Percentiles rank a stretch among this genome's conserved stretches.
These are phyloP conservation scores for Tetramorium parvispinum DNA, from an alignment of 1,140 invertebrate species.

Conservation along the genomic window DNA sequence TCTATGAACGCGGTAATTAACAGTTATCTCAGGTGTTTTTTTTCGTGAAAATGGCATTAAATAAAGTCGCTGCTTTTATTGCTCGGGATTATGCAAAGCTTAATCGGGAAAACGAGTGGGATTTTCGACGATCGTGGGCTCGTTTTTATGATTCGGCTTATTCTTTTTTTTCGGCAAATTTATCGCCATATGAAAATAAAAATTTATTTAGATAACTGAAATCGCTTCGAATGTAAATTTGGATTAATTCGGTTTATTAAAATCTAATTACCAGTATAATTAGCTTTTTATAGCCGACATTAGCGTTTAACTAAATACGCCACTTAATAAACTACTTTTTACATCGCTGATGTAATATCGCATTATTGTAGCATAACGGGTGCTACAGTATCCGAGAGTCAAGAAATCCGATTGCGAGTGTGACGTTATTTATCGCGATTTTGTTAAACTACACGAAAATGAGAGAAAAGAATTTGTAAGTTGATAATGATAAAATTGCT, in stretches of 20 bases:
- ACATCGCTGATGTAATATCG: conserved; percentile 2
- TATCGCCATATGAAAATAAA: background rate
- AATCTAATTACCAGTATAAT: conserved; percentile 19
- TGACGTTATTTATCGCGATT: background rate
- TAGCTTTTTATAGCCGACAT: conserved; percentile 5
- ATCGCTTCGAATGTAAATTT: background rate
- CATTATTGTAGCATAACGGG: background rate
- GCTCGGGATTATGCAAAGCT: background rate
- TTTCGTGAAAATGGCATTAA: background rate
- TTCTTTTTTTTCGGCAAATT: background rate
- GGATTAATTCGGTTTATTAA: conserved; percentile 18
- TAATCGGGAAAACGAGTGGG: background rate
- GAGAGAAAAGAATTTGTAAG: background rate
- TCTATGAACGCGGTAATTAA: background rate
- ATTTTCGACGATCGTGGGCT: background rate
- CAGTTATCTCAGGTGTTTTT: background rate
- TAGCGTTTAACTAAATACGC: conserved; percentile 26
- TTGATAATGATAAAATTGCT: background rate
- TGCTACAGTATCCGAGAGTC: background rate
- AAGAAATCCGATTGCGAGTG: background rate
- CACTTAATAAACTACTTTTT: conserved; percentile 20
- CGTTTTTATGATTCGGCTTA: background rate
- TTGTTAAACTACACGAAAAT: background rate
- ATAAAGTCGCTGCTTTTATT: background rate
- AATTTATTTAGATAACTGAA: background rate